phyloP scores from a whole-genome alignment of 2,113 vertebrate genomes.

The Gallinago media region DNA sequence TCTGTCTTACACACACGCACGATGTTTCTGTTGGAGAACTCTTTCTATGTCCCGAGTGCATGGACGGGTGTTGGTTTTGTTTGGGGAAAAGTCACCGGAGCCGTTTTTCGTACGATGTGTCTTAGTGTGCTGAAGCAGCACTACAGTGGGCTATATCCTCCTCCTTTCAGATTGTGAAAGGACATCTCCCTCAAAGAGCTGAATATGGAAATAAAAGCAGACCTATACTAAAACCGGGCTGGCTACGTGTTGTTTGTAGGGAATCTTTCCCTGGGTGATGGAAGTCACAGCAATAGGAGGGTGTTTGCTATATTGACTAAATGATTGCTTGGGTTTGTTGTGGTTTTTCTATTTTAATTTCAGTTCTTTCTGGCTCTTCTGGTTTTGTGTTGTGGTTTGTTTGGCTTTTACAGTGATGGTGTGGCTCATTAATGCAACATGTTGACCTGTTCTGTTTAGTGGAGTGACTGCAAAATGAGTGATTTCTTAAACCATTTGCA shows the following conservation, averaged over 20 bases:
- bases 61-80: slow-evolving; percentile 39
- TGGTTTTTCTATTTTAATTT: neutral
- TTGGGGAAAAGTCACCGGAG: slow-evolving; percentile 49
- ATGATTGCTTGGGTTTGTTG: neutral
- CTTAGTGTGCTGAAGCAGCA: slow-evolving; percentile 84
- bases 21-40: slow-evolving; percentile 70
- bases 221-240: slow-evolving; percentile 65
- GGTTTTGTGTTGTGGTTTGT: neutral
- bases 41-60: slow-evolving; percentile 50
- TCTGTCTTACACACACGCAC: slow-evolving; percentile 3
- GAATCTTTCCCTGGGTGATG: neutral
- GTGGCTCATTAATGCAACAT: neutral
- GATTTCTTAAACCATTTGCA: neutral
- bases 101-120: slow-evolving; percentile 36
- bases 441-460: neutral
- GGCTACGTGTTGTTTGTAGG: slow-evolving; percentile 37
- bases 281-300: neutral
- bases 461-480: neutral
- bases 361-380: accelerated
- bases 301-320: neutral
- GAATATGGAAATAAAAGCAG: slow-evolving; percentile 83
- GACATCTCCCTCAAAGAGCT: slow-evolving; percentile 69
- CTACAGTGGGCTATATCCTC: slow-evolving; percentile 89
- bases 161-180: slow-evolving; percentile 86
- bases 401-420: neutral